Evolutionary conservation across 2,888 invertebrate genomes (phyloP).

Genomic region (Brachylomia viminalis): DNA sequence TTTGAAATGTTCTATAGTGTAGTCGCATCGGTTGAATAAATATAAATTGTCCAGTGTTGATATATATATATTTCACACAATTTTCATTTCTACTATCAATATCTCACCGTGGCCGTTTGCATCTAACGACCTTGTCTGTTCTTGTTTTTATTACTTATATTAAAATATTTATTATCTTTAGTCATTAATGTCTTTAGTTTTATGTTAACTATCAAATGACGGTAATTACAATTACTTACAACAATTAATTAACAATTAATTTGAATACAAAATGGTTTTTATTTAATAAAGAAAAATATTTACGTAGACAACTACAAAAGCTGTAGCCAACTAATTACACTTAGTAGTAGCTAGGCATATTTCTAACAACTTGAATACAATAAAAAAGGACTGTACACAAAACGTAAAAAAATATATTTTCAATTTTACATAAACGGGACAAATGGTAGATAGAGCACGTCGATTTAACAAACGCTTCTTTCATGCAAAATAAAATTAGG

Average conservation of each 20-base stretch:
- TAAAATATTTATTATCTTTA: no score
- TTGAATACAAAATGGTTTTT: no score
- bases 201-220: no score
- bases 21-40: neutral
- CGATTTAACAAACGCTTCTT: neutral
- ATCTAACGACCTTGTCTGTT: neutral
- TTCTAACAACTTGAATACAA: neutral
- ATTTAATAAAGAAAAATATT: neutral
- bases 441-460: slow-evolving; percentile 16
- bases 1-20: neutral
- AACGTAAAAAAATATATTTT: neutral
- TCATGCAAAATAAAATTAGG: slow-evolving; percentile 1
- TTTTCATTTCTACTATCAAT: neutral
- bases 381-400: neutral
- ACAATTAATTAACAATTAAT: no score
- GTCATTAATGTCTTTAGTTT: no score
- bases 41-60: no score
- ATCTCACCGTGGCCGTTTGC: neutral
- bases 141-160: neutral
- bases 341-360: neutral
- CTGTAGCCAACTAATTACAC: neutral
- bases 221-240: no score
- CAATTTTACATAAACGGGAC: neutral
- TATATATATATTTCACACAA: no score
- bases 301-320: no score